phyloP scores from a whole-genome alignment of 1,140 invertebrate species.

The Bombus huntii region DNA sequence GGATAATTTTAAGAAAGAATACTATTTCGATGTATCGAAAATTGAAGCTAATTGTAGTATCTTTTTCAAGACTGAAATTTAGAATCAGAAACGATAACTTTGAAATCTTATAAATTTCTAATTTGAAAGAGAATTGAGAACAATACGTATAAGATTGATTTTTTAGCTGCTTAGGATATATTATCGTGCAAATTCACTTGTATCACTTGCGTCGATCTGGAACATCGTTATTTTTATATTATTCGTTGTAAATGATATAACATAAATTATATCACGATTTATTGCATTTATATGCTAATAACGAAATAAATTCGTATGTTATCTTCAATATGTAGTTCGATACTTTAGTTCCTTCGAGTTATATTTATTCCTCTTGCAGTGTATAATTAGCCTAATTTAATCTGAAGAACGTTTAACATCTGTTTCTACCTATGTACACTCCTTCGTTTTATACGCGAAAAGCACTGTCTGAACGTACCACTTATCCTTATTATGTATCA shows the following conservation, averaged over 20 bases:
- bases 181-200: not conserved
- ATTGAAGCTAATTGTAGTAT: too few species aligned
- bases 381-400: not conserved
- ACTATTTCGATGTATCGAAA: too few species aligned
- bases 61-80: too few species aligned
- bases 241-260: too few species aligned
- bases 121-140: not conserved
- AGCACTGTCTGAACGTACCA: not conserved
- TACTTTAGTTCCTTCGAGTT: not conserved
- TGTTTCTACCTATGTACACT: not conserved
- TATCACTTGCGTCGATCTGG: not conserved
- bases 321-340: not conserved
- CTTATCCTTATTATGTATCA: not conserved
- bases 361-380: not conserved
- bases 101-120: not conserved
- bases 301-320: not conserved
- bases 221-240: not conserved
- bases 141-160: too few species aligned
- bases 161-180: not conserved
- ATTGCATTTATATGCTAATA: not conserved
- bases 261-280: not conserved
- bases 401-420: not conserved
- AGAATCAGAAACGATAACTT: too few species aligned
- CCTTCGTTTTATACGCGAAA: not conserved
- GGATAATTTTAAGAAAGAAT: too few species aligned